These are phyloP conservation scores for Empidonax traillii DNA, from an alignment of 2,113 vertebrate species.

Conservation along the genomic window DNA sequence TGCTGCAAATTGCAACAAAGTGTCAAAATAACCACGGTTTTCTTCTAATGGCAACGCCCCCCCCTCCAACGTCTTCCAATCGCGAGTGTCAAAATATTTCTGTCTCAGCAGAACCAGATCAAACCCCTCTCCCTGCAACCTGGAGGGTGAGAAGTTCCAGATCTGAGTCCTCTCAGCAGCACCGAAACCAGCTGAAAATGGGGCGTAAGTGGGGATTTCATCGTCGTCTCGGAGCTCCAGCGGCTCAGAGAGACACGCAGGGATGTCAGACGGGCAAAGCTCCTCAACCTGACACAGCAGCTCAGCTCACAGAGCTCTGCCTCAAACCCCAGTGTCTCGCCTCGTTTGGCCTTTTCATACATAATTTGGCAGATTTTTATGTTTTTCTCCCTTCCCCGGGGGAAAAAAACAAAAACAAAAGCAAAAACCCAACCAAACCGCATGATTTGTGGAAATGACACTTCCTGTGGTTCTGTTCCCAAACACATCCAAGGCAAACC, in stretches of 20 bases:
- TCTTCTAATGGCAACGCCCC: not conserved
- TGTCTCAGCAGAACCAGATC: not conserved
- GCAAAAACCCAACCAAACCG: not conserved
- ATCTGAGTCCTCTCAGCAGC: not conserved
- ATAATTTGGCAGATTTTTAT: not conserved
- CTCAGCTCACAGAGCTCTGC: not conserved
- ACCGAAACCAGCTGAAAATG: not conserved
- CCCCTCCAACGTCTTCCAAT: not conserved
- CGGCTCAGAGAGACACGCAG: fast-evolving
- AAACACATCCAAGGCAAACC: not conserved
- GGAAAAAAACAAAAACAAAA: not conserved
- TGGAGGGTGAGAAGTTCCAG: not conserved
- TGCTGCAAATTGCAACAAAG: not conserved
- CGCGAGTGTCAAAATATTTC: slow-evolving; percentile 2
- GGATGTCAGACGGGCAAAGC: not conserved
- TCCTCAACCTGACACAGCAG: not conserved
- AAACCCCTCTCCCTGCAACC: not conserved
- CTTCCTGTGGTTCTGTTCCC: not conserved
- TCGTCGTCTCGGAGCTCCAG: fast-evolving
- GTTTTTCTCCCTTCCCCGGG: not conserved
- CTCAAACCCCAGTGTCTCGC: not conserved
- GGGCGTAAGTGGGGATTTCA: not conserved
- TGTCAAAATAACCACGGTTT: not conserved
- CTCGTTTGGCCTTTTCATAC: not conserved
- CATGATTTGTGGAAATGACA: not conserved